Evolutionary conservation across 2,113 vertebrate genomes (phyloP).

Genomic region (Ammodytes dubius): DNA sequence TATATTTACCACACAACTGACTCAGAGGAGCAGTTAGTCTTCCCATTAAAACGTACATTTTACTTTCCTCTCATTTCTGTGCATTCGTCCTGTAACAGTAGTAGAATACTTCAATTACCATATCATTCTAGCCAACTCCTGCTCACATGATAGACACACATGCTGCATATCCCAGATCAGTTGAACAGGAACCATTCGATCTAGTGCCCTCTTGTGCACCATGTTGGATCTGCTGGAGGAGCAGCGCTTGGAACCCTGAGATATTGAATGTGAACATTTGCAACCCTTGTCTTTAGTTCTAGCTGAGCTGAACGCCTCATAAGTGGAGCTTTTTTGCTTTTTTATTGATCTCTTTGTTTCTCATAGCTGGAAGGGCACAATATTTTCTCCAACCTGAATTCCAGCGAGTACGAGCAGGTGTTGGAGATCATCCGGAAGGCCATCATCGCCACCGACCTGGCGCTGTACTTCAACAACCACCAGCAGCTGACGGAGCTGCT

Average conservation of each 20-base stretch:
- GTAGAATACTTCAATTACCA: not conserved
- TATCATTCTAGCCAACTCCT: not conserved
- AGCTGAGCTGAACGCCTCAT: conserved; percentile 80
- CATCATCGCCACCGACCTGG: conserved; percentile 98
- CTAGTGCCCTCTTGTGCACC: conserved; percentile 20
- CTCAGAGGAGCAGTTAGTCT: not conserved
- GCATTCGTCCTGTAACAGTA: not conserved
- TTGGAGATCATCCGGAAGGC: conserved; percentile 99
- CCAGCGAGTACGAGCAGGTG: conserved; percentile 97
- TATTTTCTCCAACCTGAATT: conserved; percentile 99
- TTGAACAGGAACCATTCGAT: not conserved
- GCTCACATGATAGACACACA: not conserved
- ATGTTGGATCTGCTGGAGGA: conserved; percentile 15
- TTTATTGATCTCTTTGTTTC: conserved; percentile 91
- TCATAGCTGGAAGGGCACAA: conserved; percentile 99
- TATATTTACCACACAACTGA: not conserved
- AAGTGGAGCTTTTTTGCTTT: conserved; percentile 89
- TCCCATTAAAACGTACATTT: not conserved
- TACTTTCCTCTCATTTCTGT: not conserved
- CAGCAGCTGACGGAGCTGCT: conserved; percentile 94
- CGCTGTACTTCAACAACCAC: conserved; percentile 97
- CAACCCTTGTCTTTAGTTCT: conserved; percentile 57
- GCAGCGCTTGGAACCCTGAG: not conserved
- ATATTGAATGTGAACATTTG: conserved; percentile 26
- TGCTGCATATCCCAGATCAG: not conserved